These are phyloP conservation scores for Rhyacophila brunnea DNA, from an alignment of 1,140 invertebrate genomes.

Conservation along the genomic window DNA sequence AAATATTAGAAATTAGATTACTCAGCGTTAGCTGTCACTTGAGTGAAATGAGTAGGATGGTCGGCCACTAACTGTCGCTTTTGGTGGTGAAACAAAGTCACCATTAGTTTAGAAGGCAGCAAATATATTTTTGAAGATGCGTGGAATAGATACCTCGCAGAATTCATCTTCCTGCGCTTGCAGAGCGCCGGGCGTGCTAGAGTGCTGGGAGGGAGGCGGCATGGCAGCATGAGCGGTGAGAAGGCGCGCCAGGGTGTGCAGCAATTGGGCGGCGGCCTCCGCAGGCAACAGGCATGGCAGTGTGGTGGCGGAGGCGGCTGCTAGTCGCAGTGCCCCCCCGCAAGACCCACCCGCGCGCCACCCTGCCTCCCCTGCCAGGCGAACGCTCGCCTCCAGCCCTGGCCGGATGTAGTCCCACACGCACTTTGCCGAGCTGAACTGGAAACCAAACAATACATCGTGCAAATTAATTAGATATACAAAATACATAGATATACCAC, in stretches of 20 bases:
- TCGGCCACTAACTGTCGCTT: too few species aligned
- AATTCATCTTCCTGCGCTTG: slow-evolving; percentile 29
- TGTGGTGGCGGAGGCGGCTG: slow-evolving; percentile 14
- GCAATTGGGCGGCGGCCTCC: slow-evolving; percentile 2
- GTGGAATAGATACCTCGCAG: slow-evolving; percentile 27
- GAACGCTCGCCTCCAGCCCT: slow-evolving; percentile 5
- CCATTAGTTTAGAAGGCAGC: too few species aligned
- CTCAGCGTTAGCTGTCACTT: too few species aligned
- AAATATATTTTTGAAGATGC: too few species aligned
- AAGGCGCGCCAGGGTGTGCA: slow-evolving; percentile 4
- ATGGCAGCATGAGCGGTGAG: slow-evolving; percentile 16
- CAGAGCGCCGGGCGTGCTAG: slow-evolving; percentile 9
- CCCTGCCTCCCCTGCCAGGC: neutral
- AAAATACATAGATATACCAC: too few species aligned
- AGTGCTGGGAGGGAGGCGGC: slow-evolving; percentile 6
- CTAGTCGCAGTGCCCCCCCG: slow-evolving; percentile 11
- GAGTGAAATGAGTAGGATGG: too few species aligned
- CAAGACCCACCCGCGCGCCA: slow-evolving; percentile 10
- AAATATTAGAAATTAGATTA: too few species aligned
- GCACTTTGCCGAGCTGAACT: slow-evolving; percentile 23
- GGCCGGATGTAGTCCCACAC: slow-evolving; percentile 26
- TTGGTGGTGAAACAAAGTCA: too few species aligned
- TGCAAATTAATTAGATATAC: too few species aligned
- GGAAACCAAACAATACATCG: neutral
- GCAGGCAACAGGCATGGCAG: slow-evolving; percentile 11